phyloP scores from a whole-genome alignment of 2,888 invertebrate genomes.

The Drosophila parthenogenetica region DNA sequence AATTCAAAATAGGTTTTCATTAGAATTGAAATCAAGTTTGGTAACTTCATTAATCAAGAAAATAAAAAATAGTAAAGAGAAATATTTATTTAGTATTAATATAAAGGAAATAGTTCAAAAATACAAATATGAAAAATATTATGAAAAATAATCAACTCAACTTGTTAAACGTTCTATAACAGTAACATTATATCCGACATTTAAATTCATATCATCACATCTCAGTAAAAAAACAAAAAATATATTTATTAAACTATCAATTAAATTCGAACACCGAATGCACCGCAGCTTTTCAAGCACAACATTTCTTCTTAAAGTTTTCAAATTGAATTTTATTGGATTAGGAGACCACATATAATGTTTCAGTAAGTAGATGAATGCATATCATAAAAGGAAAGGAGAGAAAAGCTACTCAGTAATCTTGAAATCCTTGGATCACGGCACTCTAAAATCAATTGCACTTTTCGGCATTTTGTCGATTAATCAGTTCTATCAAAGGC shows the following conservation, averaged over 20 bases:
- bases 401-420: slow-evolving; percentile 33
- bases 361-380: slow-evolving; percentile 39
- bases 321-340: slow-evolving; percentile 24
- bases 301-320: slow-evolving; percentile 31
- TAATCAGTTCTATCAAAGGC: slow-evolving; percentile 22
- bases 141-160: not conserved
- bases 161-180: slow-evolving; percentile 32
- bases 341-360: slow-evolving; percentile 26
- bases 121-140: slow-evolving; percentile 25
- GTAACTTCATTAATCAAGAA: slow-evolving; percentile 21
- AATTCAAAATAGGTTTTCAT: slow-evolving; percentile 49
- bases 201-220: slow-evolving; percentile 63
- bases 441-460: slow-evolving; percentile 44
- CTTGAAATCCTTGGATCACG: slow-evolving; percentile 44
- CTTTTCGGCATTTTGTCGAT: slow-evolving; percentile 47
- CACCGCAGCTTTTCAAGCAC: slow-evolving; percentile 50
- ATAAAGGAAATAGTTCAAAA: slow-evolving; percentile 11
- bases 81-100: slow-evolving; percentile 23
- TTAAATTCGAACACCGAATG: slow-evolving; percentile 17
- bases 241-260: slow-evolving; percentile 12
- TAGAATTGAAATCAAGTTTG: slow-evolving; percentile 24
- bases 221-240: slow-evolving; percentile 37
- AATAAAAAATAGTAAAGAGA: slow-evolving; percentile 2
- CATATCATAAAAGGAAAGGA: slow-evolving; percentile 61
- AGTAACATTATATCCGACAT: slow-evolving; percentile 42